Evolutionary conservation across 2,888 invertebrate species (phyloP).

Genomic region (Tenthredo scrophulariae): DNA sequence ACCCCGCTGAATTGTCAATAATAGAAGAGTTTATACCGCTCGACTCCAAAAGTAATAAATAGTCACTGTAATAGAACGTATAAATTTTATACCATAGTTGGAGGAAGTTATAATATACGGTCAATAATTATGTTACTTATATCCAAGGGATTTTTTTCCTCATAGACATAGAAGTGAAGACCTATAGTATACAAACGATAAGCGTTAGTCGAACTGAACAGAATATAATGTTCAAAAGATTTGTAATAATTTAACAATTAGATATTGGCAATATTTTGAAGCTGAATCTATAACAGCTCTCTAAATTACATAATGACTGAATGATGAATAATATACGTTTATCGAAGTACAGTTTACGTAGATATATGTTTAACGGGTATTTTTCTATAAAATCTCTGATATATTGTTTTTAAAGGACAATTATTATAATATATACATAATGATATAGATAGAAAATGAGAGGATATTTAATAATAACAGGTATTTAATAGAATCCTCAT

Average conservation of each 20-base stretch:
- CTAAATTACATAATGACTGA: conserved; percentile 32
- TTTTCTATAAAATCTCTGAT: conserved; percentile 33
- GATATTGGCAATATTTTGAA: conserved; percentile 30
- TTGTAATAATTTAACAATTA: neutral
- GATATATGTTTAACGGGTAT: conserved; percentile 36
- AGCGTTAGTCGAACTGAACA: neutral
- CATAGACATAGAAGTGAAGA: neutral
- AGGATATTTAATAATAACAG: neutral
- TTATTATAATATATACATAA: conserved; percentile 1
- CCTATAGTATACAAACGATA: neutral
- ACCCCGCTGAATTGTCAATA: neutral
- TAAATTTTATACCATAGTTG: conserved; percentile 34
- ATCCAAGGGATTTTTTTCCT: neutral
- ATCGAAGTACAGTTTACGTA: conserved; percentile 15
- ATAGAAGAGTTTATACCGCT: neutral
- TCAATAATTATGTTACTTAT: neutral
- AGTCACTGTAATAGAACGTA: conserved; percentile 10
- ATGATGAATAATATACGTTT: conserved; percentile 13
- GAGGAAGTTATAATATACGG: neutral
- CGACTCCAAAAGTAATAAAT: neutral
- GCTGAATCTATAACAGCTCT: conserved; percentile 2
- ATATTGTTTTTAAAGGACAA: conserved; percentile 28
- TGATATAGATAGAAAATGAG: neutral
- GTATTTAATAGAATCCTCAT: neutral
- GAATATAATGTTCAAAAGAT: conserved; percentile 19